These are phyloP conservation scores for Steatornis caripensis DNA, from an alignment of 2,113 vertebrate species.

Conservation along the genomic window DNA sequence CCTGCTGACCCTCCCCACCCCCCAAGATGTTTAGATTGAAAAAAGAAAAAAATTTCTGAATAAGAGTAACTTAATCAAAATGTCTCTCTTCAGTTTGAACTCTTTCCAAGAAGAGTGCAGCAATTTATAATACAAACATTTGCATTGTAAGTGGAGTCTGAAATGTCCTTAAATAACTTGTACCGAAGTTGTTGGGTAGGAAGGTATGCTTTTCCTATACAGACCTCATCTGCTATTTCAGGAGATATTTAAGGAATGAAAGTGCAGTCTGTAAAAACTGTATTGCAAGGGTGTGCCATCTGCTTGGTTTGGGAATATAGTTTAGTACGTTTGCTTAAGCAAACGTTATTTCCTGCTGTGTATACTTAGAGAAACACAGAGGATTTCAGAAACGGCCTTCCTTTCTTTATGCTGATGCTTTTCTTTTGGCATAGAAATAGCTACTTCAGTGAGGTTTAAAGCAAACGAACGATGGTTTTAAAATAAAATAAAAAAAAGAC, in stretches of 20 bases:
- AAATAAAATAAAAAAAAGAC: not conserved
- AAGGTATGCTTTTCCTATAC: not conserved
- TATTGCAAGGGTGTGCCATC: constrained; percentile 37
- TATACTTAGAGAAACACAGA: not conserved
- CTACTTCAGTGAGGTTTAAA: not conserved
- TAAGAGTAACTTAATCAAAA: not conserved
- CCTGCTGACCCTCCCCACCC: accelerated
- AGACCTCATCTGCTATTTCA: not conserved
- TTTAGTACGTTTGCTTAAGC: not conserved
- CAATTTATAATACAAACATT: constrained; percentile 15
- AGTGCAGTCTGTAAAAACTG: not conserved
- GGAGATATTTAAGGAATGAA: not conserved
- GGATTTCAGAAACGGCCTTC: not conserved
- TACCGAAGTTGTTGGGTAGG: not conserved
- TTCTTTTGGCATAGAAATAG: not conserved
- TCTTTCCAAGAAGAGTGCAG: constrained; percentile 16
- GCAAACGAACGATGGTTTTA: not conserved
- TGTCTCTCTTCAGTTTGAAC: not conserved
- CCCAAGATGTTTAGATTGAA: not conserved
- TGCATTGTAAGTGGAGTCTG: constrained; percentile 7
- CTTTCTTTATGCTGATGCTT: not conserved
- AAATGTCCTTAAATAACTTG: constrained; percentile 41
- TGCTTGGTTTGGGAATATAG: not conserved
- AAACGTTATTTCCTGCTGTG: not conserved
- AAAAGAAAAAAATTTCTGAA: not conserved